phyloP scores from a whole-genome alignment of 2,797 vertebrate genomes.

The Geotrypetes seraphini region DNA sequence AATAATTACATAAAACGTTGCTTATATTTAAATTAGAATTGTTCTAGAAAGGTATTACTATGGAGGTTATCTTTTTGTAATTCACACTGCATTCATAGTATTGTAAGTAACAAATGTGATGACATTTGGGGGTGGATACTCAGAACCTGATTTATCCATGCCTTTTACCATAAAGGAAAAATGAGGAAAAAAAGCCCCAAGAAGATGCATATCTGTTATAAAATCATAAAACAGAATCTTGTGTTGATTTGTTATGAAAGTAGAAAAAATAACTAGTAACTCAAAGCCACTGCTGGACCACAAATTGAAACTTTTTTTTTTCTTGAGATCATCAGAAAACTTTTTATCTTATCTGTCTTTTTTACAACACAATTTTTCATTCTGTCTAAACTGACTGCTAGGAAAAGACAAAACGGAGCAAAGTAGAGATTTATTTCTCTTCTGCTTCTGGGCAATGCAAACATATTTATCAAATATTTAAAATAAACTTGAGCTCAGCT shows the following conservation, averaged over 20 bases:
- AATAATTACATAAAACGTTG: slow-evolving; percentile 24
- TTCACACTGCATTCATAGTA: slow-evolving; percentile 36
- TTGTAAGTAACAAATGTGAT: too few relatives aligned
- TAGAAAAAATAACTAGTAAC: too few relatives aligned
- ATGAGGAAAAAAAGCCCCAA: too few relatives aligned
- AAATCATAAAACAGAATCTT: too few relatives aligned
- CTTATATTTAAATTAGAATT: too few relatives aligned
- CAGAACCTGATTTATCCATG: too few relatives aligned
- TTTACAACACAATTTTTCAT: slow-evolving; percentile 20
- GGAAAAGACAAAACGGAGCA: slow-evolving; percentile 18
- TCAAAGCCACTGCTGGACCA: too few relatives aligned
- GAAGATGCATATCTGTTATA: too few relatives aligned
- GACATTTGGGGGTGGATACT: too few relatives aligned
- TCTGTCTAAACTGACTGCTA: slow-evolving; percentile 17
- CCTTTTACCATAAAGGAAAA: too few relatives aligned
- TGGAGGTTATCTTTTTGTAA: slow-evolving; percentile 12
- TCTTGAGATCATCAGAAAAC: slow-evolving; percentile 35
- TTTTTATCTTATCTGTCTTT: slow-evolving; percentile 24
- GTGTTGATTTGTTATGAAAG: too few relatives aligned
- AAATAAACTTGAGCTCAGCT: slow-evolving; percentile 35
- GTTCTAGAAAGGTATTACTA: slow-evolving; percentile 24
- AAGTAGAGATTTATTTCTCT: slow-evolving; percentile 34
- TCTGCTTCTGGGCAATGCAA: slow-evolving; percentile 32
- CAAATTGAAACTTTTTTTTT: too few relatives aligned
- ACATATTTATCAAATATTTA: slow-evolving; percentile 34